Evolutionary conservation across 2,888 invertebrate genomes (phyloP), one percentile per base, ranked within the genome.

Genomic region (Tachina grossa): DNA sequence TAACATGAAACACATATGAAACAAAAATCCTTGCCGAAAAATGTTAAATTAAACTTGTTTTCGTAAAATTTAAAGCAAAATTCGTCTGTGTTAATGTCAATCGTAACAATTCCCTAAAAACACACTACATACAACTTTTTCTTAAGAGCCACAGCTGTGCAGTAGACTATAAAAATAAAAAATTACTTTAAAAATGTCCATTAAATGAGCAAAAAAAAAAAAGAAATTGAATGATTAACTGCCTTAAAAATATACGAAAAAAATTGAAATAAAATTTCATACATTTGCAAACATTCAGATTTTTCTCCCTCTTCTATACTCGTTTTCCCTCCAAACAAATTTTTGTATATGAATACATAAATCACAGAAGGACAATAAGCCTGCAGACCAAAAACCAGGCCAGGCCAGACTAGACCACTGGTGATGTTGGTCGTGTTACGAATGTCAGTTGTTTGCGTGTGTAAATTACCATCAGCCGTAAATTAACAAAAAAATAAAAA

Each of bases 191-290:
- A 47, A 51, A 39, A 22, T 13, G 1, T 39, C 51, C 41, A 41
- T 63, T 31, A 31, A 49, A 66, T 16, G 16, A 31, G 11, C 68
- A n/a, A n/a, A n/a, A 39, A 10, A 14, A 75, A 45, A 65, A 68
- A 74, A 47, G 43, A 22, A 53, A 80, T 39, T 81, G 66, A 59
- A 75, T 81, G 81, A 81, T 81, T 81, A 81, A 75, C 81, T 81
- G 74, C 68, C 75, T 59, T 61, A 51, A 57, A 63, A 68, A 68
- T 45, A 51, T 39, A 51, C 6, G 22, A 39, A 16, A 22, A 11
- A 55, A n/a, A 75, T 43, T 9, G n/a, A 63, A 65, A 75, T 45
- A 45, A 63, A 75, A 65, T 65, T 53, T 53, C 53, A 43, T 31
- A 53, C 51, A 65, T 65, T 45, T 53, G 45, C 65, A n/a, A n/a